phyloP scores from a whole-genome alignment of 2,113 vertebrate genomes.

The Pardalotus punctatus region DNA sequence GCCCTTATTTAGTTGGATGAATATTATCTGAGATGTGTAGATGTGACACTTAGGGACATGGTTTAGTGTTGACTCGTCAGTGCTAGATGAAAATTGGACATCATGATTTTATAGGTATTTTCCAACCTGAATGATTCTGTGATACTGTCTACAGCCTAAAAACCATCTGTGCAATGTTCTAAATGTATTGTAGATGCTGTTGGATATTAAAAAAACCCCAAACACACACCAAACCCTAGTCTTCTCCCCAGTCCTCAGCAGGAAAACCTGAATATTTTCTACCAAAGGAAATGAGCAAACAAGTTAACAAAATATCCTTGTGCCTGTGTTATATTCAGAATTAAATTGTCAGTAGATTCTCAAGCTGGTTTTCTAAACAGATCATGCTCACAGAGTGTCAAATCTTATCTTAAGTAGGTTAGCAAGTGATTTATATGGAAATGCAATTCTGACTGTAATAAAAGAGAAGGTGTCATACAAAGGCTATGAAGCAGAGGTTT shows the following conservation, averaged over 20 bases:
- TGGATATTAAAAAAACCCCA: background rate
- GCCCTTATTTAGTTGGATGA: background rate
- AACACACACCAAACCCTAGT: background rate
- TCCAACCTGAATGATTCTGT: background rate
- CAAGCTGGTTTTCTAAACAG: background rate
- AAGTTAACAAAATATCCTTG: background rate
- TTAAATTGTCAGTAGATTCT: background rate
- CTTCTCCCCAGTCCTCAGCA: rapidly evolving
- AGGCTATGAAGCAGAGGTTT: background rate
- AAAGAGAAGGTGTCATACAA: background rate
- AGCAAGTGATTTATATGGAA: background rate
- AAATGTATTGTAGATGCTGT: background rate
- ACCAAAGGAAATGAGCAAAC: background rate
- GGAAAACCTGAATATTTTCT: background rate
- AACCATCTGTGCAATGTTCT: background rate
- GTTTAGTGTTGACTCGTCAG: background rate
- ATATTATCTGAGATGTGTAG: background rate
- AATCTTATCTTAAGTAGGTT: background rate
- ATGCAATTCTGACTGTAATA: background rate
- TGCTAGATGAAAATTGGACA: background rate
- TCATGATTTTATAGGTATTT: background rate
- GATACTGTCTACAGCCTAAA: background rate
- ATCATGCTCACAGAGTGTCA: background rate
- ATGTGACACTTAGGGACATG: background rate
- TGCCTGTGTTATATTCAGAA: background rate